phyloP scores from a whole-genome alignment of 2,797 vertebrate genomes.

The Molossus alvarezi region DNA sequence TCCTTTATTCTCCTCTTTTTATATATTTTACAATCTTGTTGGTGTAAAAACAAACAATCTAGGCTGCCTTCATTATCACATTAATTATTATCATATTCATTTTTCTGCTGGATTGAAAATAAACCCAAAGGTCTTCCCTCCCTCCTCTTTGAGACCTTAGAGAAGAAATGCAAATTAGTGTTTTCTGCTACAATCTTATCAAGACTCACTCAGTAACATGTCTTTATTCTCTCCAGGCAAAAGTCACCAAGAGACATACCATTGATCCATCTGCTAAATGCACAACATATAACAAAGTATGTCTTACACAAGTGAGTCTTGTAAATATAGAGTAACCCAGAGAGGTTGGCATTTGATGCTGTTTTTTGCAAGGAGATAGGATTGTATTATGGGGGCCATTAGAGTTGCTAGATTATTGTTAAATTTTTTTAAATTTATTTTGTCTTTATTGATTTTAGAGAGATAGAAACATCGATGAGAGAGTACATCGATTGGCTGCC shows the following conservation, averaged over 20 bases:
- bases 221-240: background rate
- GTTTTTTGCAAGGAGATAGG: background rate
- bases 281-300: background rate
- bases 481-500: too few relatives aligned
- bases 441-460: too few relatives aligned
- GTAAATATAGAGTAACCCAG: background rate
- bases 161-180: background rate
- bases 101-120: conserved; percentile 53
- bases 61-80: background rate
- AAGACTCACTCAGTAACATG: background rate
- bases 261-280: background rate
- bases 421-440: too few relatives aligned
- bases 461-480: too few relatives aligned
- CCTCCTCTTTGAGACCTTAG: background rate
- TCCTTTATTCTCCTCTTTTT: background rate
- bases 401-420: too few relatives aligned
- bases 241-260: background rate
- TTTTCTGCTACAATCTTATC: background rate
- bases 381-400: background rate
- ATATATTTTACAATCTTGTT: background rate
- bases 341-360: background rate
- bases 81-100: background rate
- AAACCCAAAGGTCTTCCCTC: background rate
- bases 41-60: conserved; percentile 29
- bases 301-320: background rate